phyloP scores from a whole-genome alignment of 2,797 vertebrate species.

The Tragopan temminckii region DNA sequence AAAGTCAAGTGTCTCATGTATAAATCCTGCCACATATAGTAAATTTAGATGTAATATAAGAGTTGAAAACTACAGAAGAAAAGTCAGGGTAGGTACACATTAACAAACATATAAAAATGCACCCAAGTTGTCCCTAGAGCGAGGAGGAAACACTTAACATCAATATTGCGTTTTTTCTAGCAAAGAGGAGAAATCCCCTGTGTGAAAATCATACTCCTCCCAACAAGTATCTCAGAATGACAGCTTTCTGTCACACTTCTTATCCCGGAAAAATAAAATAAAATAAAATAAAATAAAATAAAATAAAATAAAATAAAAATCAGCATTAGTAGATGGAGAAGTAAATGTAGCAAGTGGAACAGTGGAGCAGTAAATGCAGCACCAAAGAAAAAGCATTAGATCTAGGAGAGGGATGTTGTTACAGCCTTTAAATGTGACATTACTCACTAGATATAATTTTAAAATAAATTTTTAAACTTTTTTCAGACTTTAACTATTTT shows the following conservation, averaged over 20 bases:
- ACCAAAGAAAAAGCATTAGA: neutral
- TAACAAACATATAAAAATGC: neutral
- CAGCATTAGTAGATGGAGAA: neutral
- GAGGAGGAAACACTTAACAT: neutral
- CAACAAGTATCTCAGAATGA: neutral
- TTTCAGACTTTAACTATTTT: neutral
- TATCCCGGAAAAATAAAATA: neutral
- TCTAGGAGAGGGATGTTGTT: fast-evolving
- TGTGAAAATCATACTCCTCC: neutral
- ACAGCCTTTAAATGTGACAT: neutral
- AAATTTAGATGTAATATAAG: neutral
- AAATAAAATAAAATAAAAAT: neutral
- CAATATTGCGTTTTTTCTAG: neutral
- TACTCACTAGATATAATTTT: neutral
- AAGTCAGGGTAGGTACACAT: neutral
- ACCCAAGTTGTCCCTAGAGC: neutral
- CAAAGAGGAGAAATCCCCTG: neutral
- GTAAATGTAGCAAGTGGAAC: neutral
- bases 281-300: neutral
- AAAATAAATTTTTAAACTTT: neutral
- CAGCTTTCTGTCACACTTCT: neutral
- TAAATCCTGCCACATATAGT: neutral
- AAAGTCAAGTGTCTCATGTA: neutral
- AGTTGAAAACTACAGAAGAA: neutral
- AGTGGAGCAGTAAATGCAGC: neutral